Conservation (phyloP, 2,113 vertebrate species). For the Phyllostomus discolor region DNA sequence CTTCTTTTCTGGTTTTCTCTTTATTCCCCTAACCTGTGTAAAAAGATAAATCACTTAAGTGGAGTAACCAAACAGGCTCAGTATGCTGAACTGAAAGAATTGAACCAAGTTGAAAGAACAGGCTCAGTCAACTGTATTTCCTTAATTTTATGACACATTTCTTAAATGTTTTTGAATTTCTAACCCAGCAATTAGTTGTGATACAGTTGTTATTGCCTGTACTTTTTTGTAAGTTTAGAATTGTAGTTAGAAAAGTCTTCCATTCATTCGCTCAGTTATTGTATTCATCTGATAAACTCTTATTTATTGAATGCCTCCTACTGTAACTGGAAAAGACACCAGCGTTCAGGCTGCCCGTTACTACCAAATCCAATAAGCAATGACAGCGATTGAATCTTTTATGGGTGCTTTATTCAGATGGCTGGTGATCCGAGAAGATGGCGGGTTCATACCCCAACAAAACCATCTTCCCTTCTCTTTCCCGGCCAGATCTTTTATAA, state of each 20-base stretch:
- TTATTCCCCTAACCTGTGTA: neutral
- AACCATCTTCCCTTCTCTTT: too few relatives aligned
- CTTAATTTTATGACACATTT: neutral
- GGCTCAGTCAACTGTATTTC: neutral
- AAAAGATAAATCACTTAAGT: neutral
- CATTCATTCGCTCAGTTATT: neutral
- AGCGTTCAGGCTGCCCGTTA: too few relatives aligned
- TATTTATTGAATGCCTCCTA: neutral
- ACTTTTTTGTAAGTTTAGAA: neutral
- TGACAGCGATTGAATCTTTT: too few relatives aligned
- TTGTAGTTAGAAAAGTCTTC: neutral
- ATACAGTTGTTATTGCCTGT: neutral
- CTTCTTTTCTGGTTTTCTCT: neutral
- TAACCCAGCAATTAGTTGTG: neutral
- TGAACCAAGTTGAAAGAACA: neutral
- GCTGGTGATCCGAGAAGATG: too few relatives aligned
- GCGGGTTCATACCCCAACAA: too few relatives aligned
- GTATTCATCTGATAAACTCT: neutral
- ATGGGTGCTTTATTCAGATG: too few relatives aligned
- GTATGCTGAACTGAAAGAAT: neutral
- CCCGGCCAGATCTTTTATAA: too few relatives aligned
- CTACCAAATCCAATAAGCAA: too few relatives aligned
- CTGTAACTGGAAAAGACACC: too few relatives aligned
- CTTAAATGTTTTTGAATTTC: neutral
- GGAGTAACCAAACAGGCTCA: neutral